Percentiles rank a stretch among this genome's conserved stretches.
These are phyloP conservation scores for Tyrannus savana DNA, from an alignment of 2,113 vertebrate species.

Conservation along the genomic window DNA sequence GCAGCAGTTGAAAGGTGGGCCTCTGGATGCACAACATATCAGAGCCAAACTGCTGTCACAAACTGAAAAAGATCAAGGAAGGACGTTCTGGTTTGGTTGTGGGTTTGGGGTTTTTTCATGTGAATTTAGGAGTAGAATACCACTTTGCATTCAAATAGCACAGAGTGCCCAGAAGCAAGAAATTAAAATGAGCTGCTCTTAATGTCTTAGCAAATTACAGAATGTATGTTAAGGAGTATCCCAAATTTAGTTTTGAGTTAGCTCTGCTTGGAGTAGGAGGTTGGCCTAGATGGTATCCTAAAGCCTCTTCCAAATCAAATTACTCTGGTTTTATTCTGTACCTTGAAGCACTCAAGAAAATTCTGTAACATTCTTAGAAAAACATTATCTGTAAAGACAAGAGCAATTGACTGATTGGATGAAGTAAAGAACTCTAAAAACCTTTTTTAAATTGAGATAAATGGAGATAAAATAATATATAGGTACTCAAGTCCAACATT, in stretches of 20 bases:
- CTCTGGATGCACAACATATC: not conserved
- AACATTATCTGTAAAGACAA: not conserved
- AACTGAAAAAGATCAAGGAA: not conserved
- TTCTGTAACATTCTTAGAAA: not conserved
- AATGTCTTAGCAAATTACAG: not conserved
- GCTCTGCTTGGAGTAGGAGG: not conserved
- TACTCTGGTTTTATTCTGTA: not conserved
- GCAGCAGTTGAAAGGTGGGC: not conserved
- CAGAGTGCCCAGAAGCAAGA: not conserved
- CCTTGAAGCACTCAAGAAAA: not conserved
- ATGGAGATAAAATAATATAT: not conserved
- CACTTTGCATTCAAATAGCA: not conserved
- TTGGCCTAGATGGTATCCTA: not conserved
- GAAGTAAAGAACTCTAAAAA: not conserved
- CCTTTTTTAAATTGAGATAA: not conserved
- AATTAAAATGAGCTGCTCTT: not conserved
- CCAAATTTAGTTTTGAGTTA: not conserved
- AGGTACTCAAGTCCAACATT: not conserved
- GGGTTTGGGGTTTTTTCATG: not conserved
- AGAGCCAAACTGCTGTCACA: not conserved
- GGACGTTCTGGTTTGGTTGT: no score
- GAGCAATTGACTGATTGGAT: not conserved
- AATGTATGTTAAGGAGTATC: not conserved
- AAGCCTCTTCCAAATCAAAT: not conserved
- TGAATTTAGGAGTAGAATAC: not conserved